A percentile compares a stretch with the other conserved stretches of the same genome.
Evolutionary conservation across 2,888 invertebrate species (phyloP).

Genomic region (Caenorhabditis becei): DNA sequence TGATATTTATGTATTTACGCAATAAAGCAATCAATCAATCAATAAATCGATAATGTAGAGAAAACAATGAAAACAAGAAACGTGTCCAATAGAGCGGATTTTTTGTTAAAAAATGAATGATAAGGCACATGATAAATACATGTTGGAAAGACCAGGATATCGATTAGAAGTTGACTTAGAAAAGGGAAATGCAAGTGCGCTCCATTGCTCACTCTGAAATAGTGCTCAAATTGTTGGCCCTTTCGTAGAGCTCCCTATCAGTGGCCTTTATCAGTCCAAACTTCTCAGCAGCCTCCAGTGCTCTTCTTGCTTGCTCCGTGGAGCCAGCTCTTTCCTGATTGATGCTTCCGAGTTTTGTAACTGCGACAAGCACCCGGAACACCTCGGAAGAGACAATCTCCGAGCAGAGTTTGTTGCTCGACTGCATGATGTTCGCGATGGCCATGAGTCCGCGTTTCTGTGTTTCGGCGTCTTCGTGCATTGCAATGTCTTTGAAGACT

Average conservation of each 20-base stretch:
- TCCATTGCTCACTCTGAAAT: slow-evolving; percentile 52
- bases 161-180: not conserved
- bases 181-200: not conserved
- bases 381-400: slow-evolving; percentile 78
- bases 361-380: slow-evolving; percentile 80
- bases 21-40: not conserved
- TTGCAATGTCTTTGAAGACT: slow-evolving; percentile 79
- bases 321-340: slow-evolving; percentile 73
- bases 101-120: not conserved
- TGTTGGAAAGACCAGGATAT: slow-evolving; percentile 10
- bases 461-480: slow-evolving; percentile 78
- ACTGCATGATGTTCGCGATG: slow-evolving; percentile 79
- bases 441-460: slow-evolving; percentile 79
- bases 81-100: not conserved
- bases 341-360: slow-evolving; percentile 76
- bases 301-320: slow-evolving; percentile 74
- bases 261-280: slow-evolving; percentile 78
- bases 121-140: slow-evolving; percentile 19
- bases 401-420: slow-evolving; percentile 74
- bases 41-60: no score
- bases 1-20: not conserved
- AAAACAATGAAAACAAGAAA: not conserved
- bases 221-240: slow-evolving; percentile 70
- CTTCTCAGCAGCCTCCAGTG: slow-evolving; percentile 77
- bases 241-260: slow-evolving; percentile 79